Conservation (phyloP, 2,113 vertebrate species). For the Isichthys henryi region DNA sequence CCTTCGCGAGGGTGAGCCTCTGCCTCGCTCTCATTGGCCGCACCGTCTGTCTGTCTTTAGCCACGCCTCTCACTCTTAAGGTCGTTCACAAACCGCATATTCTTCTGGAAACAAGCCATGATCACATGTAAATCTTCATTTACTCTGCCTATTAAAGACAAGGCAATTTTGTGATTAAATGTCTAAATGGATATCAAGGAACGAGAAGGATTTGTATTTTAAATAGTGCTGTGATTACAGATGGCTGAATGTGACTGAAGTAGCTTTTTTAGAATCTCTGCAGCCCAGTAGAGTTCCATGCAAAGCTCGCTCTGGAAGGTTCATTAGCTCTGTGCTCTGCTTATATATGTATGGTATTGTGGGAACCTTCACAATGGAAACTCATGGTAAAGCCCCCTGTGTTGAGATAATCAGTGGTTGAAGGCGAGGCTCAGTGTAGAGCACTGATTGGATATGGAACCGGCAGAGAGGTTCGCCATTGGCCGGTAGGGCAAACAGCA, state of each 20-base stretch:
- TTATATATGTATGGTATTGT: neutral
- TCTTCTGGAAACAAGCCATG: neutral
- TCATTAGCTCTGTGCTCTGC: neutral
- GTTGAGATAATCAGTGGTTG: neutral
- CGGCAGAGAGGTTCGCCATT: neutral
- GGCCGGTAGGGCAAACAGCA: neutral
- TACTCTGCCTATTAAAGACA: neutral
- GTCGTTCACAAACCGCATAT: neutral
- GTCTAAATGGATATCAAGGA: neutral
- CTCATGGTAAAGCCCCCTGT: neutral
- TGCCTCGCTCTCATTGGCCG: neutral
- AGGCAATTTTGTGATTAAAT: neutral
- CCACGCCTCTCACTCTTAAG: neutral
- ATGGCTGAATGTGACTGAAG: neutral
- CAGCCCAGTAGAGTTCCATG: neutral
- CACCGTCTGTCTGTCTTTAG: neutral
- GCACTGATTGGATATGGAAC: neutral
- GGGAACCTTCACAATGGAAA: neutral
- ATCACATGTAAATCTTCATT: neutral
- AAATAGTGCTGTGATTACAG: neutral
- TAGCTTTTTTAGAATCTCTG: neutral
- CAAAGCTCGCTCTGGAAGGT: neutral
- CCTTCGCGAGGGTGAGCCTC: constrained; percentile 76
- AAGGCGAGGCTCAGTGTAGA: neutral
- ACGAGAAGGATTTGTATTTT: neutral